A percentile compares a stretch with the other conserved stretches of the same genome.
Evolutionary conservation across 1,140 invertebrate species (phyloP).

Genomic region (Ptiloglossa arizonensis): DNA sequence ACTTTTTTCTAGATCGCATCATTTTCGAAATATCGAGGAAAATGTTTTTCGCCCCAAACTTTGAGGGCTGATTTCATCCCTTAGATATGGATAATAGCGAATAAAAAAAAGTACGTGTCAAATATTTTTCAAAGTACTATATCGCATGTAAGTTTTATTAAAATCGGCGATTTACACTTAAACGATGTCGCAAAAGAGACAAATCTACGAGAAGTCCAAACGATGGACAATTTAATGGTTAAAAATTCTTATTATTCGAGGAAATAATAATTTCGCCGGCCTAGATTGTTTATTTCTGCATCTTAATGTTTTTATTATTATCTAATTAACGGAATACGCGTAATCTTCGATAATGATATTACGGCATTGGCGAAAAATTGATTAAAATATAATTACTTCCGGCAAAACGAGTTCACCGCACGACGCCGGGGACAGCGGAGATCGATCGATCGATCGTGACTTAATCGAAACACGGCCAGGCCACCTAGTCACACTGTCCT

Average conservation of each 20-base stretch:
- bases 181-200: too few relatives aligned
- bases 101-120: too few relatives aligned
- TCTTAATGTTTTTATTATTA: neutral
- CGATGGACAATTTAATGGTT: neutral
- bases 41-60: too few relatives aligned
- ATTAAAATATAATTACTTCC: conserved; percentile 62
- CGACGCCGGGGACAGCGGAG: conserved; percentile 24
- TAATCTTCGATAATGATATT: conserved; percentile 53
- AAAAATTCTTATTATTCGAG: neutral
- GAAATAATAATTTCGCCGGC: neutral
- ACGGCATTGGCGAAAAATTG: conserved; percentile 55
- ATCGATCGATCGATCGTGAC: conserved; percentile 59
- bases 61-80: too few relatives aligned
- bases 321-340: conserved; percentile 31
- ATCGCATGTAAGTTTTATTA: too few relatives aligned
- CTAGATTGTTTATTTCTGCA: neutral
- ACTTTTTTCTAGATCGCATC: too few relatives aligned
- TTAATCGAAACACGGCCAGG: conserved; percentile 63
- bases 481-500: conserved; percentile 55
- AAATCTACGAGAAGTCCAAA: neutral
- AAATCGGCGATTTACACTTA: too few relatives aligned
- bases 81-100: too few relatives aligned
- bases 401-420: conserved; percentile 27
- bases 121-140: too few relatives aligned
- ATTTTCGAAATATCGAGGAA: too few relatives aligned